Conservation (phyloP, 2,797 vertebrate species). For the Spinibarbus caldwelli region DNA sequence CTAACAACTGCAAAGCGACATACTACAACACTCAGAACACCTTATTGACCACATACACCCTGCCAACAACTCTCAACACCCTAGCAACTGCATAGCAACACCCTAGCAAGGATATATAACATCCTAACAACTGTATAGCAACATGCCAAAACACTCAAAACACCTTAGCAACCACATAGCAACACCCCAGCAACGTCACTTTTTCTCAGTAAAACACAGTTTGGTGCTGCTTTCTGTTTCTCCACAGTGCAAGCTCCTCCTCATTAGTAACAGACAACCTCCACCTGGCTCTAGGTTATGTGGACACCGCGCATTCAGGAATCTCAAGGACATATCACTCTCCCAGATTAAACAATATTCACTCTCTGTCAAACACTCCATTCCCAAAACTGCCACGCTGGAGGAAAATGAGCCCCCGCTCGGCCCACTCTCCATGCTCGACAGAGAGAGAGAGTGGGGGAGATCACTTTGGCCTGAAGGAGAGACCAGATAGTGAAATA, state of each 20-base stretch:
- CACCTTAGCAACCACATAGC: no score
- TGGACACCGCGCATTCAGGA: slow-evolving; percentile 77
- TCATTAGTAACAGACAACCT: slow-evolving; percentile 60
- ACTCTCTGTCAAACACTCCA: slow-evolving; percentile 83
- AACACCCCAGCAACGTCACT: neutral
- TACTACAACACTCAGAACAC: neutral
- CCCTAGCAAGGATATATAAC: neutral
- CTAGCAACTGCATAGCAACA: neutral
- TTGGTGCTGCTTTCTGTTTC: slow-evolving; percentile 9
- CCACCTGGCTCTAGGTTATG: slow-evolving; percentile 72
- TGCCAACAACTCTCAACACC: no score
- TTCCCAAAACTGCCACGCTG: slow-evolving; percentile 82
- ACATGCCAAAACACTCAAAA: neutral
- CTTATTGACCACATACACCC: neutral
- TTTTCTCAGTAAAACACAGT: neutral
- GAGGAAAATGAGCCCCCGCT: slow-evolving; percentile 76
- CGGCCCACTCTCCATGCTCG: slow-evolving; percentile 77
- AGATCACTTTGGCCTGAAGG: slow-evolving; percentile 80
- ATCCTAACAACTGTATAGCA: neutral
- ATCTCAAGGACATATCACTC: slow-evolving; percentile 86
- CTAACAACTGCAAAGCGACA: neutral
- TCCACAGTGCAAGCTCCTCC: slow-evolving; percentile 21
- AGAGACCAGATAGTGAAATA: slow-evolving; percentile 85
- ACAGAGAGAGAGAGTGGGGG: slow-evolving; percentile 76
- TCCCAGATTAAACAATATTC: slow-evolving; percentile 87